Evolutionary conservation across 2,888 invertebrate species (phyloP), one percentile per base, ranked within the genome.

Genomic region (Apodemia hepburni): DNA sequence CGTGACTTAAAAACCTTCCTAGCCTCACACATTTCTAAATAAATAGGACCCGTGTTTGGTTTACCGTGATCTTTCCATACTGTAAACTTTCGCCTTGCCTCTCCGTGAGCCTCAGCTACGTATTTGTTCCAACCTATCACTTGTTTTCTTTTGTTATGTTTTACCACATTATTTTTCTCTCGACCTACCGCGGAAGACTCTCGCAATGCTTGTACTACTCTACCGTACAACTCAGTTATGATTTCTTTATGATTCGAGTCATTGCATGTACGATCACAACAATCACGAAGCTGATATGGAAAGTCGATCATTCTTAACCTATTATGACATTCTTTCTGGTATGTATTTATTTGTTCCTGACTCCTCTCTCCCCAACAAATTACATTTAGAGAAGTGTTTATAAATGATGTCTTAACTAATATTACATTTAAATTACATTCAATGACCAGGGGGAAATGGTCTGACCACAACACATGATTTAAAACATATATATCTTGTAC

Each of bases 61-160:
- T 68, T 62, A 7, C 65, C 64, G 9, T 57, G 54, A 22, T 6
- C 33, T 5, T 60, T 15, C 65, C 66, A 68, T 18, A 12, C 1
- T 29, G 60, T 33, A 54, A 63, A 65, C 33, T 61, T 60, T 8
- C 57, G 58, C 61, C 63, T 51, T 8, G 63, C 64, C 58, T 54
- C 45, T 38, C 61, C 27, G 35, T 65, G 61, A 15, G 64, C 65
- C 12, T 59, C 62, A 11, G 33, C 45, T 17, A 65, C 65, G 45
- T 66, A 60, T 18, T 45, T 65, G 27, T 64, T 66, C 65, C 66
- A 65, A 3, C 64, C 64, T 27, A 63, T 47, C 3, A 66, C 62
- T 58, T 22, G 11, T 18, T 58, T 58, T 49, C 18, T 65, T 45
- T 27, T 59, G 33, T 29, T 54, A 61, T 4, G 22, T 3, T 54